Evolutionary conservation across 1,140 invertebrate species (phyloP).

Genomic region (Cydia amplana): DNA sequence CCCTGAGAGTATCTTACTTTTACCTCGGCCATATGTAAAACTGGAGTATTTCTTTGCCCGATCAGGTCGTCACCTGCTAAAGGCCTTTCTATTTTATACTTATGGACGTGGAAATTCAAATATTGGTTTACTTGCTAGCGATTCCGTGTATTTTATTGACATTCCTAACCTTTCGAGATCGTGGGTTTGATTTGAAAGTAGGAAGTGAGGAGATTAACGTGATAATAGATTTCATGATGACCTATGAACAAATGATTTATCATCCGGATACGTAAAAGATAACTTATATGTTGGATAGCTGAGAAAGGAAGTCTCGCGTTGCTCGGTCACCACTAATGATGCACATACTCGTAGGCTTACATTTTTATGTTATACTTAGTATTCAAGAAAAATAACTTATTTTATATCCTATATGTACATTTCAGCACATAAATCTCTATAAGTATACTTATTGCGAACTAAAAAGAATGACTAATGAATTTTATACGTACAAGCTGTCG

Average conservation of each 20-base stretch:
- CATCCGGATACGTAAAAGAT: neutral
- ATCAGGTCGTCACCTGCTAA: conserved; percentile 74
- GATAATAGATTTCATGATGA: conserved; percentile 26
- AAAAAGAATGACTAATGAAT: conserved; percentile 3
- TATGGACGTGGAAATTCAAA: conserved; percentile 26
- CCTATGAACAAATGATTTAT: neutral
- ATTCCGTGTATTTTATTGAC: conserved; percentile 30
- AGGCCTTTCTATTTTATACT: conserved; percentile 34
- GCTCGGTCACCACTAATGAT: neutral
- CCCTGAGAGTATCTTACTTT: conserved; percentile 74
- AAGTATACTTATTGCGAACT: neutral
- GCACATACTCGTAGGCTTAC: no score
- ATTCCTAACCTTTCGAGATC: conserved; percentile 27
- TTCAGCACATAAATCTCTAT: neutral
- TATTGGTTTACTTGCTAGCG: conserved; percentile 23
- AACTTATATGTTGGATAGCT: neutral
- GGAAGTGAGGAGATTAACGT: neutral
- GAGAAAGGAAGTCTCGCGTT: neutral
- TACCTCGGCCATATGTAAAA: conserved; percentile 75
- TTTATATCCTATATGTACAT: no score
- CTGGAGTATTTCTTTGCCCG: conserved; percentile 72
- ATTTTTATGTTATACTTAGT: no score
- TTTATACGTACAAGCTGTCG: neutral
- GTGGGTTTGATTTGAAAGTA: conserved; percentile 26
- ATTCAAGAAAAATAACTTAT: no score